A percentile compares a stretch with the other conserved stretches of the same genome.
Evolutionary conservation across 2,113 vertebrate species (phyloP).

Genomic region (Gymnarchus niloticus): DNA sequence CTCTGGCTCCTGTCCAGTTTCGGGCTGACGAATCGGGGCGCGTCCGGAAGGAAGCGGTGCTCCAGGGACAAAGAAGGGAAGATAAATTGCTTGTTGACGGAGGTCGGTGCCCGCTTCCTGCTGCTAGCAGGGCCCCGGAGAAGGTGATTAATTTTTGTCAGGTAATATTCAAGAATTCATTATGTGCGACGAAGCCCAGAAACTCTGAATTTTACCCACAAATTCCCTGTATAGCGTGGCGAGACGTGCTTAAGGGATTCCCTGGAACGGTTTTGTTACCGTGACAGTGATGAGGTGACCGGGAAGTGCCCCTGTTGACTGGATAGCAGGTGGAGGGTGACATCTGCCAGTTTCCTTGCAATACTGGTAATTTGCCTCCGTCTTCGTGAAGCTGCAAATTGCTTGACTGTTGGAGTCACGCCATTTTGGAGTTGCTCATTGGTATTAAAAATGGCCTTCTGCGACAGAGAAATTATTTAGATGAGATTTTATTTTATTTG

Average conservation of each 20-base stretch:
- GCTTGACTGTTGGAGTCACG: constrained; percentile 45
- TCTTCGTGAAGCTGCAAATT: constrained; percentile 51
- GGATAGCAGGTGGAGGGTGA: constrained; percentile 63
- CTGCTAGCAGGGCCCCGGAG: constrained; percentile 46
- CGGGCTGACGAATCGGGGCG: constrained; percentile 48
- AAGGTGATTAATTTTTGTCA: constrained; percentile 69
- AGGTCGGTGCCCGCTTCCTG: constrained; percentile 52
- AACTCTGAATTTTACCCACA: constrained; percentile 11
- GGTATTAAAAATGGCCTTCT: constrained; percentile 25
- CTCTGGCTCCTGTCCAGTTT: constrained; percentile 54
- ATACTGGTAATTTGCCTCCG: constrained; percentile 51
- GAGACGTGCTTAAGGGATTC: constrained; percentile 19
- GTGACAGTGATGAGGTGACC: background rate
- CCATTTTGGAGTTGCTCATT: constrained; percentile 53
- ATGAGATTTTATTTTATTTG: too few species aligned
- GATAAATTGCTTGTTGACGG: constrained; percentile 63
- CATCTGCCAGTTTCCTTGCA: constrained; percentile 56
- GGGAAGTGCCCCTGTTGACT: constrained; percentile 31
- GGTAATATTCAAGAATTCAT: constrained; percentile 55
- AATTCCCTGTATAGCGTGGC: background rate
- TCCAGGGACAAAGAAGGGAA: constrained; percentile 52
- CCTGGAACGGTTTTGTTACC: background rate
- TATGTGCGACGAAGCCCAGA: constrained; percentile 41
- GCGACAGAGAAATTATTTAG: background rate
- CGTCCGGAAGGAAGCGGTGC: constrained; percentile 48